These are phyloP conservation scores for Basileuterus tristriatus DNA, from an alignment of 2,797 vertebrate species.

Conservation along the genomic window DNA sequence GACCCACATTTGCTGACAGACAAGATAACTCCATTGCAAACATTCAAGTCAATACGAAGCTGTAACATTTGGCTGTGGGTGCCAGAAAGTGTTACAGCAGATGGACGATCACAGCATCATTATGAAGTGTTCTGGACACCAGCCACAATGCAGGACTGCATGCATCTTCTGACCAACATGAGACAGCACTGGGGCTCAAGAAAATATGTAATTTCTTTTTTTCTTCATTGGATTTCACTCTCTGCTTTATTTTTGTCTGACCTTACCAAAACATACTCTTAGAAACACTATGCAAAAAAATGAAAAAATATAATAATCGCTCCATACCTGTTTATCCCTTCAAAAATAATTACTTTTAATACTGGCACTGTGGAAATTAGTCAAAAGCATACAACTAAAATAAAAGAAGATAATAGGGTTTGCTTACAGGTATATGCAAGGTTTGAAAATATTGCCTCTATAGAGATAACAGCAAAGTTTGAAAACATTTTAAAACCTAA, in stretches of 20 bases:
- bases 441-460: not conserved
- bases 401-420: not conserved
- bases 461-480: not conserved
- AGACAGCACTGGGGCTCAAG: not conserved
- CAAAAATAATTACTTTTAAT: not conserved
- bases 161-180: not conserved
- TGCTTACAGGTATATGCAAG: not conserved
- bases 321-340: not conserved
- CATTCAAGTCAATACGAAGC: conserved; percentile 41
- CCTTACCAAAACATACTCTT: not conserved
- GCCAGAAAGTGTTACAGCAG: conserved; percentile 61
- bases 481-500: not conserved
- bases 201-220: not conserved
- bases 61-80: conserved; percentile 21
- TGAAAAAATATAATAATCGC: not conserved
- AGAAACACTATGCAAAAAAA: not conserved
- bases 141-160: conserved; percentile 28
- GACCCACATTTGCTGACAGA: not conserved
- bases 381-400: not conserved
- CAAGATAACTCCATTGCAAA: conserved; percentile 3
- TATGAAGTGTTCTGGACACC: conserved; percentile 49
- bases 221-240: not conserved
- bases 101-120: conserved; percentile 48
- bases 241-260: not conserved
- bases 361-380: not conserved